phyloP scores from a whole-genome alignment of 2,888 invertebrate species.

The Dryadula phaetusa region DNA sequence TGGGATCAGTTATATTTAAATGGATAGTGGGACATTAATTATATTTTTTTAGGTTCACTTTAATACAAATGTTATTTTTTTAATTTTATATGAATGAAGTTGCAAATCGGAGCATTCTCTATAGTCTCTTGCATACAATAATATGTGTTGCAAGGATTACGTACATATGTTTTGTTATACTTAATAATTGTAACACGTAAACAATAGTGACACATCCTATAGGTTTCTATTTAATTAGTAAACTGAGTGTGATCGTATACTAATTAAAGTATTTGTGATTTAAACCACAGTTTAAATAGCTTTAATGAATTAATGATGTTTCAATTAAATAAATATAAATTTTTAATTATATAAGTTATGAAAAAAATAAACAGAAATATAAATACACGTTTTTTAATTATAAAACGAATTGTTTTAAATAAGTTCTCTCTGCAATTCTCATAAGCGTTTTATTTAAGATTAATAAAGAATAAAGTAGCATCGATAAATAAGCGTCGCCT shows the following conservation, averaged over 20 bases:
- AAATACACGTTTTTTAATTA: too few species aligned
- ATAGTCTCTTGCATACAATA: too few species aligned
- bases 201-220: neutral
- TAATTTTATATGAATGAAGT: neutral
- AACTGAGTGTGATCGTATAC: neutral
- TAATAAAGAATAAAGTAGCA: conserved; percentile 44
- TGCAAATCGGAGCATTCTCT: neutral
- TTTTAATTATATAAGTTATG: too few species aligned
- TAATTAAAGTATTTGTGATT: conserved; percentile 18
- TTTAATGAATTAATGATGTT: neutral
- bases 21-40: conserved; percentile 11
- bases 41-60: conserved; percentile 10
- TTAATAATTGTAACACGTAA: neutral
- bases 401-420: neutral
- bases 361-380: too few species aligned
- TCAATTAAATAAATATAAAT: too few species aligned
- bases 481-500: conserved; percentile 46
- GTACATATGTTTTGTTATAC: neutral
- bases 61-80: neutral
- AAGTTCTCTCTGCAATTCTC: neutral
- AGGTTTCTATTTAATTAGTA: neutral
- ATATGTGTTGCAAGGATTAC: neutral
- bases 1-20: conserved; percentile 39
- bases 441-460: neutral
- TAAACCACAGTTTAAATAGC: neutral